Evolutionary conservation across 2,113 vertebrate genomes (phyloP), one percentile per base, ranked within the genome.

Genomic region (Myotis brandtii): DNA sequence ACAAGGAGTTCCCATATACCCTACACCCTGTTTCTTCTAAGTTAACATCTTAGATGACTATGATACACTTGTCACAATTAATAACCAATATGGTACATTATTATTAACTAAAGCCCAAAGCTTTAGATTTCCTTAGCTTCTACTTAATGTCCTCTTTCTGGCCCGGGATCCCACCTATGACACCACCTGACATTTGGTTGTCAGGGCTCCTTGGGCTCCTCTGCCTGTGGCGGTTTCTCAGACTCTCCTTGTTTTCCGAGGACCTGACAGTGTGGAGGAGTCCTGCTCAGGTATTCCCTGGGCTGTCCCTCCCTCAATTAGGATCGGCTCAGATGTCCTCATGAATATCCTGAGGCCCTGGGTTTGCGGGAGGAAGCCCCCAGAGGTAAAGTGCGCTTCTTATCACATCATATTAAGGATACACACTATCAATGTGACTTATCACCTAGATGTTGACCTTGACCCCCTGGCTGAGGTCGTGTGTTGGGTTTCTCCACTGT

Each of bases 371-470:
- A 84, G 21, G 83, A 67, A 67, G 84, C 23, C 37, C 23, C 27
- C 54, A 40, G 64, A 20, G 20, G 62, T 5, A 10, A 81, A 14
- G 81, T 18, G 40, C 13, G 11, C 5, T 43, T 23, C 81, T 52
- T 21, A 14, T 34, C 37, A 30, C 17, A 25, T 20, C 30, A 8
- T 17, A 3, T 32, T 43, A 3, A 64, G 34, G 6, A n/a, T 10
- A 23, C 9, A 25, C 1, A 1, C 9, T 4, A 11, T 10, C 6
- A 0, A 16, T 0, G 14, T 21, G 18, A 30, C 7, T 40, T 27
- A 2, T 67, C 52, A 3, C 11, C 1, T 7, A 6, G 64, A 1
- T 0, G 0, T 0, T 12, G 8, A n/a, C 50, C 32, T 46, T 7
- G 18, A 5, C 46, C 43, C 2, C 32, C 73, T 20, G 3, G 48